Evolutionary conservation across 2,888 invertebrate genomes (phyloP).

Genomic region (Drosophila algonquin): DNA sequence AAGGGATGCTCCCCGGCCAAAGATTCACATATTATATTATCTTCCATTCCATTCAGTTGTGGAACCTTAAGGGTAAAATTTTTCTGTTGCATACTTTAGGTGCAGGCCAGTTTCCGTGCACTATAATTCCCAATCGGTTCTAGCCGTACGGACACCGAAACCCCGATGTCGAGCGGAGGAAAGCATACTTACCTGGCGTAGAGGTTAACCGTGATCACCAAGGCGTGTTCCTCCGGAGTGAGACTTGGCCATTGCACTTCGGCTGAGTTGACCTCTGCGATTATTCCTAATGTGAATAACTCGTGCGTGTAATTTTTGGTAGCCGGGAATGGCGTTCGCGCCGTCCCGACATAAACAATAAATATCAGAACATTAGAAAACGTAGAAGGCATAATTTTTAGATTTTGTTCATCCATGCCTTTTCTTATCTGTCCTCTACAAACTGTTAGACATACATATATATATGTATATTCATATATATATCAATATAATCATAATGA

Average conservation of each 20-base stretch:
- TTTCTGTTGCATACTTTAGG: slow-evolving; percentile 27
- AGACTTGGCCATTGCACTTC: slow-evolving; percentile 73
- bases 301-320: slow-evolving; percentile 86
- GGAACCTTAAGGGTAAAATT: neutral
- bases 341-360: slow-evolving; percentile 84
- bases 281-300: slow-evolving; percentile 76
- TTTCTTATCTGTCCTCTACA: no score
- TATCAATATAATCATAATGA: no score
- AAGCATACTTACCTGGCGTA: slow-evolving; percentile 80
- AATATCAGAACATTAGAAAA: no score
- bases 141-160: neutral
- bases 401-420: no score
- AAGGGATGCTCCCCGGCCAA: neutral
- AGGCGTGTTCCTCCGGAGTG: slow-evolving; percentile 76
- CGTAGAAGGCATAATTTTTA: no score
- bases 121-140: slow-evolving; percentile 51
- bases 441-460: no score
- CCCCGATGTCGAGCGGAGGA: slow-evolving; percentile 9
- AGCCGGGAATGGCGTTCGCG: slow-evolving; percentile 88
- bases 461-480: no score
- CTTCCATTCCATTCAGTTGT: neutral
- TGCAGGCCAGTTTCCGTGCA: neutral
- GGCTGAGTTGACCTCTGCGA: slow-evolving; percentile 75
- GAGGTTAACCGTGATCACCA: slow-evolving; percentile 77
- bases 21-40: neutral